Percentiles rank a stretch among this genome's conserved stretches.
Evolutionary conservation across 2,888 invertebrate genomes (phyloP).

Genomic region (Junonia oenone): DNA sequence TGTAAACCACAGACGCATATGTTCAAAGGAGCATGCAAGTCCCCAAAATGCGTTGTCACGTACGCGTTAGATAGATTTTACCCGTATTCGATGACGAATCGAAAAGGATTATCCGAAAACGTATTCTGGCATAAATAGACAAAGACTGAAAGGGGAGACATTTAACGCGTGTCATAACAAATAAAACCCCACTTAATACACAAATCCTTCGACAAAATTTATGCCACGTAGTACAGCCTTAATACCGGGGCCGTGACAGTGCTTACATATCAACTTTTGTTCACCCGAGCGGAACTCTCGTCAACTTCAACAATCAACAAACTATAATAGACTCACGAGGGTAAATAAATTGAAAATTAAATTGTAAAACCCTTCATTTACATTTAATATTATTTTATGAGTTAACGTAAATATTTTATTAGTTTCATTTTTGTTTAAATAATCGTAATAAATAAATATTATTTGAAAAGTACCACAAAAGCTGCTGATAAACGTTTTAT

Average conservation of each 20-base stretch:
- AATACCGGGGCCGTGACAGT: slow-evolving; percentile 68
- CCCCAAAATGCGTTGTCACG: slow-evolving; percentile 14
- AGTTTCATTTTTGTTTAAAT: neutral
- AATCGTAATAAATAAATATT: too few relatives aligned
- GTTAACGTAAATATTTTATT: neutral
- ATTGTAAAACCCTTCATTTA: neutral
- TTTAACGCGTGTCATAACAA: slow-evolving; percentile 68
- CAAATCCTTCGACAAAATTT: slow-evolving; percentile 68
- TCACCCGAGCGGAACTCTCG: slow-evolving; percentile 31
- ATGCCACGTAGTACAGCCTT: slow-evolving; percentile 70
- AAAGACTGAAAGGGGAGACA: slow-evolving; percentile 40
- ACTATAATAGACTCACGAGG: neutral
- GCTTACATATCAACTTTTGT: slow-evolving; percentile 67
- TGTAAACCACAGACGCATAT: too few relatives aligned
- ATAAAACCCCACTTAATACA: slow-evolving; percentile 75
- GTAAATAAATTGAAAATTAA: neutral
- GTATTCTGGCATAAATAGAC: slow-evolving; percentile 31
- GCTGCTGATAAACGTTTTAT: too few relatives aligned
- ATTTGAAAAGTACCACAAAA: too few relatives aligned
- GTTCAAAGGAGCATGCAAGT: neutral
- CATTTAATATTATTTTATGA: neutral
- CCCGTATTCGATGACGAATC: slow-evolving; percentile 26
- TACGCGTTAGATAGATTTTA: slow-evolving; percentile 13
- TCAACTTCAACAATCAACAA: slow-evolving; percentile 10
- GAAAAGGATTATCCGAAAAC: slow-evolving; percentile 29